phyloP scores from a whole-genome alignment of 2,113 vertebrate species.

The Halcyon senegalensis region DNA sequence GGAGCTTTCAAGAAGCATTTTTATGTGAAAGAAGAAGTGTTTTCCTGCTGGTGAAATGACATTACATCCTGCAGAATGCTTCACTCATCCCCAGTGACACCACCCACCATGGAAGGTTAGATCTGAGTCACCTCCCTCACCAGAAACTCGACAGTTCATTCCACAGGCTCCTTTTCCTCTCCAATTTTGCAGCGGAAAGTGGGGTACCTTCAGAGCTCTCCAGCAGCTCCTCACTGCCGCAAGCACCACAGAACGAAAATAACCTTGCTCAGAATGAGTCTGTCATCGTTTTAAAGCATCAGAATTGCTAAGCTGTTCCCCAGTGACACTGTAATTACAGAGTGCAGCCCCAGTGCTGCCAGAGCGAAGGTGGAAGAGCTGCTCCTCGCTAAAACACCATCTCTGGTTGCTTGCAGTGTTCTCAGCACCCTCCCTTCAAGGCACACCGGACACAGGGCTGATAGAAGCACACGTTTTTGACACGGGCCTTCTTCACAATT shows the following conservation, averaged over 20 bases:
- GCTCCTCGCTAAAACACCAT: not conserved
- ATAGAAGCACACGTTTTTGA: not conserved
- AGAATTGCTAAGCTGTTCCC: slow-evolving; percentile 49
- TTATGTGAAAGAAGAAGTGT: slow-evolving; percentile 11
- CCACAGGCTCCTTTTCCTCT: slow-evolving; percentile 28
- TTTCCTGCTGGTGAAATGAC: slow-evolving; percentile 13
- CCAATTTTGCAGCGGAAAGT: not conserved
- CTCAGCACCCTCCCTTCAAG: not conserved
- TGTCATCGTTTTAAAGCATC: slow-evolving; percentile 52
- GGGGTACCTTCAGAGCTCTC: slow-evolving; percentile 20
- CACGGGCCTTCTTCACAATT: not conserved
- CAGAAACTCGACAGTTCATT: slow-evolving; percentile 44
- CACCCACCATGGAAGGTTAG: slow-evolving; percentile 34
- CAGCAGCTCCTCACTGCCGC: not conserved
- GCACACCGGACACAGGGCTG: not conserved
- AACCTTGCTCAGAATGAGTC: slow-evolving; percentile 48
- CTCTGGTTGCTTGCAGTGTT: not conserved
- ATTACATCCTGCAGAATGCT: slow-evolving; percentile 12
- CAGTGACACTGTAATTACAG: slow-evolving; percentile 63
- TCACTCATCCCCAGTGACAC: slow-evolving; percentile 36
- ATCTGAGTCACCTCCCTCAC: slow-evolving; percentile 31
- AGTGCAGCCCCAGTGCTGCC: not conserved
- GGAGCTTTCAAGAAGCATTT: slow-evolving; percentile 27
- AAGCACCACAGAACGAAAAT: slow-evolving; percentile 38
- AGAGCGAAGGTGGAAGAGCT: not conserved